Percentiles rank a stretch among this genome's conserved stretches.
phyloP scores from a whole-genome alignment of 64 coral and sea anemone species.

The Pocillopora verrucosa region DNA sequence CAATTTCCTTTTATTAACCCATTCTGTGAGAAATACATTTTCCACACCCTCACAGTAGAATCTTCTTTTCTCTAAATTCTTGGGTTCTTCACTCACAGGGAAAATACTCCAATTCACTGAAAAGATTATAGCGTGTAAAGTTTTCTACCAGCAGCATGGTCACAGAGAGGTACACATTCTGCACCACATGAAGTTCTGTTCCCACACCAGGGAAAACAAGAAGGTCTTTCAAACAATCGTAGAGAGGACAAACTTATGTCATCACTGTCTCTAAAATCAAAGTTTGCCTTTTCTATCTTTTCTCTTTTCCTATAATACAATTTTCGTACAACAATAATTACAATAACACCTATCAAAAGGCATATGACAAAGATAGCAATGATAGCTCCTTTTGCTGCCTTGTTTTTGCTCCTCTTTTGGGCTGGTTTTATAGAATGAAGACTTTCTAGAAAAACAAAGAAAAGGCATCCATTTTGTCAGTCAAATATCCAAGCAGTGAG shows the following conservation, averaged over 20 bases:
- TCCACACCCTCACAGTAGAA: too few relatives aligned
- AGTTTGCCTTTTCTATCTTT: conserved; percentile 77
- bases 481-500: too few relatives aligned
- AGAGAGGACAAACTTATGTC: conserved; percentile 59
- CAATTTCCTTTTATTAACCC: too few relatives aligned
- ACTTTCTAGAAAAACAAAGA: not conserved
- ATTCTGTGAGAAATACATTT: too few relatives aligned
- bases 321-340: conserved; percentile 17
- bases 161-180: conserved; percentile 12
- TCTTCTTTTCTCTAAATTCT: too few relatives aligned
- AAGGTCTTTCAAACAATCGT: not conserved
- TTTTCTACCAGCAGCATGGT: not conserved
- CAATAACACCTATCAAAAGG: not conserved
- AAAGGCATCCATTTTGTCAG: not conserved
- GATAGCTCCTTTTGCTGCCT: not conserved
- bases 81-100: not conserved
- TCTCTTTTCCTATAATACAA: not conserved
- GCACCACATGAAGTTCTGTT: not conserved
- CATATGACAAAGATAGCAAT: not conserved
- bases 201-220: conserved; percentile 24
- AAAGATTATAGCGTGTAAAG: conserved; percentile 3
- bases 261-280: conserved; percentile 90
- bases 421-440: not conserved
- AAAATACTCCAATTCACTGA: not conserved
- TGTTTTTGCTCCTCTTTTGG: not conserved